A percentile compares a stretch with the other conserved stretches of the same genome.
These are phyloP conservation scores for Python bivittatus DNA, from an alignment of 2,113 vertebrate species.

Conservation along the genomic window DNA sequence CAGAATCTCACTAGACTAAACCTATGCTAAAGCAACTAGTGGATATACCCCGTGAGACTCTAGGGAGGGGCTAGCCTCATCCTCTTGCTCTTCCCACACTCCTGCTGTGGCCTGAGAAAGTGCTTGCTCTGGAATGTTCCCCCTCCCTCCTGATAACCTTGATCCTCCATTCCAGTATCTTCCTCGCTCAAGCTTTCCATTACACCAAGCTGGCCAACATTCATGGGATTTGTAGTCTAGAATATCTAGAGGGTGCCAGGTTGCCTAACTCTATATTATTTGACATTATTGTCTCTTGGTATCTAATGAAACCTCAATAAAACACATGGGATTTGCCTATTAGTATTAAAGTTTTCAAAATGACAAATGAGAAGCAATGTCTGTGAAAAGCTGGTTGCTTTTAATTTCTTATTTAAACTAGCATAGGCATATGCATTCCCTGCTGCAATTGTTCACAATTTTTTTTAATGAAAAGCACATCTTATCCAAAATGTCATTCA, in stretches of 20 bases:
- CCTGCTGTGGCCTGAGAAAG: no score
- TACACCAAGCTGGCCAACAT: neutral
- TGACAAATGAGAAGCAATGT: conserved; percentile 77
- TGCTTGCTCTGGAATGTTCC: no score
- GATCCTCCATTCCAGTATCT: no score
- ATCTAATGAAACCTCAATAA: conserved; percentile 31
- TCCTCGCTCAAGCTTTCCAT: no score
- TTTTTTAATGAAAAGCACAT: conserved; percentile 38
- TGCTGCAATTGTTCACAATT: conserved; percentile 30
- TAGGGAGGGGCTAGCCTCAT: no score
- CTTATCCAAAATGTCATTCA: conserved; percentile 19
- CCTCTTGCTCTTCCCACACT: no score
- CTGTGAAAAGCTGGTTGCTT: conserved; percentile 68
- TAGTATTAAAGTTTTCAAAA: conserved; percentile 67
- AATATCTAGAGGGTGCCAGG: neutral
- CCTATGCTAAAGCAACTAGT: no score
- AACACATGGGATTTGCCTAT: conserved; percentile 74
- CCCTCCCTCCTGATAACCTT: no score
- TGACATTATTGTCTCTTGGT: neutral
- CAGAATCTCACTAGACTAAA: no score
- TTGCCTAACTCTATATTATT: neutral
- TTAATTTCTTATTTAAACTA: conserved; percentile 48
- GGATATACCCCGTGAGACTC: no score
- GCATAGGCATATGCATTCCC: conserved; percentile 41
- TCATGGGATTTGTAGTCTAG: neutral